A percentile compares a stretch with the other conserved stretches of the same genome.
Evolutionary conservation across 23 tunicate species (phyloP).

Genomic region (Clavelina lepadiformis): DNA sequence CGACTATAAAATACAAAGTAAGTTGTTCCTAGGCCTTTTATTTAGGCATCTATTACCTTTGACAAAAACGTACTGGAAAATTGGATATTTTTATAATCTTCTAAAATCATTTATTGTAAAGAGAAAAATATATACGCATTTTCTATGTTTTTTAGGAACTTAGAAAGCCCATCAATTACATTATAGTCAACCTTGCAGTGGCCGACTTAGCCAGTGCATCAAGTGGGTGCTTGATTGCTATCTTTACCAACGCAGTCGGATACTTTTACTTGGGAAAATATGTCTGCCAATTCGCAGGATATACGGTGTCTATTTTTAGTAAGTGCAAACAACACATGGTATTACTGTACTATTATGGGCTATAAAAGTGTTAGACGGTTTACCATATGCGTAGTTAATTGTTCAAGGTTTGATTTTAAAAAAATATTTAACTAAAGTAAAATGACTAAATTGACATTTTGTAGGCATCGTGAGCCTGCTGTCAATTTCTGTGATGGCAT

Average conservation of each 20-base stretch:
- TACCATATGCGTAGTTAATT: too few species aligned
- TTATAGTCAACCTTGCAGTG: constrained; percentile 32
- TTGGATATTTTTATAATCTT: too few species aligned
- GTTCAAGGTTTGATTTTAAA: too few species aligned
- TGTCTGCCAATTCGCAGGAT: constrained; percentile 33
- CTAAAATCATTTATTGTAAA: neutral
- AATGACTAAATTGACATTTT: too few species aligned
- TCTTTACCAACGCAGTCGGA: constrained; percentile 20
- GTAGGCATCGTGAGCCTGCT: constrained; percentile 41
- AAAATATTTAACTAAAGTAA: too few species aligned
- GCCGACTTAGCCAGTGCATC: constrained; percentile 22
- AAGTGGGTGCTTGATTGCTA: neutral
- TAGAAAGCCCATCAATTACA: constrained; percentile 38
- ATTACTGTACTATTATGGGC: too few species aligned
- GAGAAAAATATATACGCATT: neutral
- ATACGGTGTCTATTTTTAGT: constrained; percentile 16
- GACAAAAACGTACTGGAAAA: too few species aligned
- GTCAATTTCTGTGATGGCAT: constrained; percentile 71
- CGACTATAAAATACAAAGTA: constrained; percentile 18
- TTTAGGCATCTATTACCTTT: neutral
- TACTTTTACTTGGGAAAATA: constrained; percentile 31
- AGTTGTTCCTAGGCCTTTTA: neutral
- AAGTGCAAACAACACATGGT: too few species aligned
- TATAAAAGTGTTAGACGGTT: too few species aligned
- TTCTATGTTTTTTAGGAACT: constrained; percentile 13